Conservation (phyloP, 1,140 invertebrate genomes). For the Drosophila takahashii region DNA sequence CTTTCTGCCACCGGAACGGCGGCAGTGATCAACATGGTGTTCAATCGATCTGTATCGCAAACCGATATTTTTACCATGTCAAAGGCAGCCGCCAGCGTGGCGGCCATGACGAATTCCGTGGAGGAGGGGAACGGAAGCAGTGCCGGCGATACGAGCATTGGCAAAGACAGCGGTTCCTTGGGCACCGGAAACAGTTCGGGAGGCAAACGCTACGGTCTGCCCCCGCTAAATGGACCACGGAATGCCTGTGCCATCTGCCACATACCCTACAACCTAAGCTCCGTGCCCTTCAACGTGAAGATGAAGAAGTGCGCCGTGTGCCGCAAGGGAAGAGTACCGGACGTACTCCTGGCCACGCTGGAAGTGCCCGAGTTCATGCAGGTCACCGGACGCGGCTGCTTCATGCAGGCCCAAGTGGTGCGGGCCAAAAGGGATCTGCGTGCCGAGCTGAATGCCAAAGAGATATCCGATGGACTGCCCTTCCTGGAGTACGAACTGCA, state of each 20-base stretch:
- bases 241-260: conserved; percentile 88
- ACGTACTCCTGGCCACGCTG: conserved; percentile 95
- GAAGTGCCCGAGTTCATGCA: conserved; percentile 92
- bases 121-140: conserved; percentile 68
- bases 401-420: conserved; percentile 92
- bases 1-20: conserved; percentile 97
- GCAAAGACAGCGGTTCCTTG: conserved; percentile 60
- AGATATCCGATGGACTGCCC: conserved; percentile 96
- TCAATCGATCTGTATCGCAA: conserved; percentile 81
- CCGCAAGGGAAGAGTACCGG: conserved; percentile 93
- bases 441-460: conserved; percentile 95
- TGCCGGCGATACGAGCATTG: conserved; percentile 35
- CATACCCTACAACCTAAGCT: conserved; percentile 91
- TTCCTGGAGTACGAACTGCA: conserved; percentile 98
- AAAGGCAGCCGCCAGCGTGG: conserved; percentile 38
- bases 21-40: conserved; percentile 90
- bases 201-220: conserved; percentile 61
- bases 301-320: conserved; percentile 89
- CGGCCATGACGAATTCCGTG: conserved; percentile 70
- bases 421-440: conserved; percentile 91
- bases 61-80: conserved; percentile 74
- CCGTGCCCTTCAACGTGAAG: conserved; percentile 89
- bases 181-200: conserved; percentile 53
- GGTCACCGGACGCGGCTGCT: conserved; percentile 89
- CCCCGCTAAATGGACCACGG: conserved; percentile 50